Evolutionary conservation across 2,797 vertebrate species (phyloP), one percentile per base, ranked within the genome.

Genomic region (Epinephelus malabaricus): DNA sequence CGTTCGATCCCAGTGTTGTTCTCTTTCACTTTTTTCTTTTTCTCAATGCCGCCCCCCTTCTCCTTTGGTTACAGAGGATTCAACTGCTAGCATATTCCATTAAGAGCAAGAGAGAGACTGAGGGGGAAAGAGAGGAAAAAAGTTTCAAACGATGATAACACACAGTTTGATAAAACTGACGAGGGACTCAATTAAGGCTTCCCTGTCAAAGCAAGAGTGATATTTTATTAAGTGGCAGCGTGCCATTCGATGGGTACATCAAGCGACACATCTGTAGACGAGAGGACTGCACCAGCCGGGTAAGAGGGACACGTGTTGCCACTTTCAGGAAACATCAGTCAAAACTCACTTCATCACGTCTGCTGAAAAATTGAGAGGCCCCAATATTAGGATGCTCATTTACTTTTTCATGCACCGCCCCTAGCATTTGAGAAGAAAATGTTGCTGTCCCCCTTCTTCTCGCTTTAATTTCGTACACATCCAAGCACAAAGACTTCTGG

Each of bases 101-200:
- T 93, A 90, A 92, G 87, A 92, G 89, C 87, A 71, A 89, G 88
- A 86, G 62, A 78, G 79, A 86, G 72, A 81, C 75, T 69, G 79
- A 86, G 79, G 76, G 69, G 72, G 79, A 83, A 70, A 56, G 66
- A 77, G 74, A 46, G 73, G 71, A 79, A 79, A 93, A 94, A 95
- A 94, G 94, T 96, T 95, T 94, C 94, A 94, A 94, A 91, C 78
- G 86, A 89, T 59, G 78, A 87, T 92, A 91, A 94, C 86, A 90
- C 95, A 94, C 95, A 96, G 94, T 95, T 96, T 96, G 94, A 94
- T 95, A 96, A 96, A 96, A 95, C 94, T 96, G 96, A 96, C 96
- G 92, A 94, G 96, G 96, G 95, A 96, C 92, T 95, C 93, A 97
- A 96, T 96, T 96, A 96, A 95, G 94, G 94, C 91, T 87, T 89